Base-by-base conservation (phyloP, 2,888 invertebrate species). In the Drosophila recens region DNA sequence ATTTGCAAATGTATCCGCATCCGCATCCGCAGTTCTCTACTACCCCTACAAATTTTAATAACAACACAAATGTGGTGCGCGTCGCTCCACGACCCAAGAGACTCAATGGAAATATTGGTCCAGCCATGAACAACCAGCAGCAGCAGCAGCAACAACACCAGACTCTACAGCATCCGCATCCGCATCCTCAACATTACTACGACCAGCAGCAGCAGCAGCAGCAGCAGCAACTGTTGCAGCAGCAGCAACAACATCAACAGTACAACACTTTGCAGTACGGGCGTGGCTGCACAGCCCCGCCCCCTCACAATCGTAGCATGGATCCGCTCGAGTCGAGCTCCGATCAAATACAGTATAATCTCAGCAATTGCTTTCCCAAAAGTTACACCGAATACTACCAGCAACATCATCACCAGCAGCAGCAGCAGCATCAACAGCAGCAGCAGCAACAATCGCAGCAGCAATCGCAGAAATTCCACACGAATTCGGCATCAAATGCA, bases 21-120 rank as follows among this genome's bases (percentile, higher is more conserved):
- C 11, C 56, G 68, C 20, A 63, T 56, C 23, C 56, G 62, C 80
- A 92, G 92, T 92, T 92, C 88, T 91, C 90, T 91, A 91, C 92
- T 91, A 92, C 91, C 87, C 91, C 94, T 94, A 94, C 93, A 94
- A 89, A 93, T 94, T 91, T 94, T 94, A 91, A 93, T 94, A 91
- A 94, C 94, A 94, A 95, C 95, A 93, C 87, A 94, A 93, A 94
- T 94, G 81, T 92, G 94, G 79, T 91, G 89, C 92, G 91, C 91
- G 90, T 91, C 89, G 91, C 91, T 75, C 92, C 93, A 90, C 91
- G 91, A 89, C 91, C 91, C 89, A 92, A 92, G 91, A 88, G 91
- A 91, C 90, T 91, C 72, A 90, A 91, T 91, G 89, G 86, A 91
- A 82, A 87, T 91, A 89, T 92, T 91, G 87, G 85, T 84, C 91